Conservation (phyloP, 2,888 invertebrate species). For the Crossocerus cetratus region DNA sequence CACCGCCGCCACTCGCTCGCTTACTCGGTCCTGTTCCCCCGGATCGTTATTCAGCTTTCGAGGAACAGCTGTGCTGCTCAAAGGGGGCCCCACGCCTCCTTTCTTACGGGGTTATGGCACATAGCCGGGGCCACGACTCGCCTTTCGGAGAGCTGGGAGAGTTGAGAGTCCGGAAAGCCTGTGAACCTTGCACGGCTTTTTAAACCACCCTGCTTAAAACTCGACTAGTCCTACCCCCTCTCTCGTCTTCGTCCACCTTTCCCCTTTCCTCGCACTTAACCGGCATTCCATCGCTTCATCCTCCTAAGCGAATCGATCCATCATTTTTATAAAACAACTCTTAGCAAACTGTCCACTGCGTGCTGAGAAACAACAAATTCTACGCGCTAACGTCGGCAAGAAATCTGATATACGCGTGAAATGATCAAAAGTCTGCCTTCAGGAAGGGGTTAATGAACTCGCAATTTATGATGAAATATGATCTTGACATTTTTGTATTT, state of each 20-base stretch:
- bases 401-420: too few species aligned
- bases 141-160: constrained; percentile 35
- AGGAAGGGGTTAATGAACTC: too few species aligned
- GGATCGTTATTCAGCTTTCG: constrained; percentile 64
- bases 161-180: constrained; percentile 25
- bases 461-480: too few species aligned
- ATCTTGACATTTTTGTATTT: too few species aligned
- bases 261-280: not conserved
- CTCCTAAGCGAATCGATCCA: not conserved
- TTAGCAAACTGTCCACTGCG: not conserved
- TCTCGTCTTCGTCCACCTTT: constrained; percentile 4
- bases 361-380: too few species aligned
- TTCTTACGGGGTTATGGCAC: constrained; percentile 48
- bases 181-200: constrained; percentile 36
- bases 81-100: constrained; percentile 53
- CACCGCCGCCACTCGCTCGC: too few species aligned
- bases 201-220: constrained; percentile 18
- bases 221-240: constrained; percentile 7
- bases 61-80: constrained; percentile 63
- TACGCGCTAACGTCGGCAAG: too few species aligned
- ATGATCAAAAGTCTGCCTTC: too few species aligned
- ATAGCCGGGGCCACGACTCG: constrained; percentile 24
- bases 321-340: not conserved
- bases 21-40: constrained; percentile 38
- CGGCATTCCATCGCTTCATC: not conserved